Evolutionary conservation across 2,888 invertebrate genomes (phyloP), one percentile per base, ranked within the genome.

Genomic region (Zhuqinia jingwanae): DNA sequence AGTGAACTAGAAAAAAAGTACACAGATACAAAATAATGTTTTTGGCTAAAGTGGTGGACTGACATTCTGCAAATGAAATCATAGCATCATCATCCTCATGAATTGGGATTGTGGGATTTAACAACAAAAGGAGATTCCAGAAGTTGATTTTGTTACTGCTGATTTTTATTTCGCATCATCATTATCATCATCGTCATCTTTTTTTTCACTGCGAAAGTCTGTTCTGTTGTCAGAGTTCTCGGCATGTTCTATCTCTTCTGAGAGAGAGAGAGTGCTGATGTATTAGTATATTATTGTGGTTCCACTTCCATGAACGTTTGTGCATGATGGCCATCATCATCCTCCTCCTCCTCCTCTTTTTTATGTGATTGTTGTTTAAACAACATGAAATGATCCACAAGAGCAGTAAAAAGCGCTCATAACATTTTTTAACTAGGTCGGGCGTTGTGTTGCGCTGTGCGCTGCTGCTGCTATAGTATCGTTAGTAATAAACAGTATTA

Each of bases 321-420:
- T 70, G 45, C 25, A 70, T 47, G 47, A 70, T 47, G 47, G 63
- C 63, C 30, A 63, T 63, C 63, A 6, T 65, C 8, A 53, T n/a
- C n/a, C n/a, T n/a, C n/a, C n/a, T n/a, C n/a, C n/a, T n/a, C n/a
- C n/a, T n/a, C n/a, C n/a, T n/a, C n/a, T 13, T 65, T 65, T 70
- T 70, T 70, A 70, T 70, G 68, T 70, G 13, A 70, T 70, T 47
- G 68, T 42, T 70, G 45, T 70, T 70, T 45, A 70, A 70, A 70
- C 68, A 70, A 15, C 45, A 70, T 15, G 68, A 13, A 47, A 20
- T 11, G 47, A 22, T 70, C 20, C 47, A 70, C 68, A 36, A 10
- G 11, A 60, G 27, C 63, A n/a, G n/a, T 36, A 36, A 58, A 20
- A 25, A 58, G 8, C 8, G 45, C 5, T 70, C 47, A 47, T 47